Percentiles rank a stretch among this genome's conserved stretches.
phyloP scores from a whole-genome alignment of 2,113 vertebrate genomes.

The Castor canadensis region DNA sequence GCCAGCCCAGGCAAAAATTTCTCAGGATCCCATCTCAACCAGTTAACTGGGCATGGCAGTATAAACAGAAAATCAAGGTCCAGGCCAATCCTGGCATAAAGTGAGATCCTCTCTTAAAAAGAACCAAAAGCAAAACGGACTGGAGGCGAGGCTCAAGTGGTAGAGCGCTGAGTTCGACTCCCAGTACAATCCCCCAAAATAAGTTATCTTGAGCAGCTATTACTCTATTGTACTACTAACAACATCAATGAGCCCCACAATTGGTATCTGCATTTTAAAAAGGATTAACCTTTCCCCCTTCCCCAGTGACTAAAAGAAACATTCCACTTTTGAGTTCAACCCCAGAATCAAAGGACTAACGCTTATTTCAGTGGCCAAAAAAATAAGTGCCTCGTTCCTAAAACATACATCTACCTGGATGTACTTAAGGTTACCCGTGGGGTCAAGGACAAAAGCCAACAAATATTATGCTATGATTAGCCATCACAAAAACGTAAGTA shows the following conservation, averaged over 20 bases:
- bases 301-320: background rate
- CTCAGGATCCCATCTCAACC: no score
- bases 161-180: no score
- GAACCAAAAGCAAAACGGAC: no score
- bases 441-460: background rate
- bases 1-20: no score
- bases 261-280: background rate
- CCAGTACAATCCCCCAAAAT: no score
- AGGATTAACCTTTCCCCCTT: background rate
- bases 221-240: background rate
- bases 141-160: no score
- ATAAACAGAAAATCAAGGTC: no score
- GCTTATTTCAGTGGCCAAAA: background rate
- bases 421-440: background rate
- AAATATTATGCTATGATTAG: no score
- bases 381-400: background rate
- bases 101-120: no score
- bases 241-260: background rate
- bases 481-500: background rate
- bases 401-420: background rate
- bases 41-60: no score
- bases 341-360: background rate
- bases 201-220: background rate
- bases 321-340: background rate
- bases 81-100: no score